phyloP scores from a whole-genome alignment of 2,797 vertebrate species.

The Sebastes melanostomus region DNA sequence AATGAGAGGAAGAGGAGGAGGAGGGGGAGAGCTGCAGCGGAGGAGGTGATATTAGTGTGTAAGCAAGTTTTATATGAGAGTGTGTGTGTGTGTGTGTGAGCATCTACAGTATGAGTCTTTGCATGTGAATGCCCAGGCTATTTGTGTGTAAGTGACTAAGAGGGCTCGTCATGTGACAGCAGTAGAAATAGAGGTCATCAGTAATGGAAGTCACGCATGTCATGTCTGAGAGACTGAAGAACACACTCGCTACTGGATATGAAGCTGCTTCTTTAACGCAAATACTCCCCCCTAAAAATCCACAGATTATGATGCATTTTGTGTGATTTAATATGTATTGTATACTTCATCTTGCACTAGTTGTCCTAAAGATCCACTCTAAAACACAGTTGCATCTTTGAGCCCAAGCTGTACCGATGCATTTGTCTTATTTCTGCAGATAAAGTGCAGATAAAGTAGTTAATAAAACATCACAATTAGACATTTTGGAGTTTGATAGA shows the following conservation, averaged over 20 bases:
- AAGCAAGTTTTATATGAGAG: background rate
- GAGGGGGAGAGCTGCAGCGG: background rate
- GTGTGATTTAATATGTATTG: background rate
- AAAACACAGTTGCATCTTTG: background rate
- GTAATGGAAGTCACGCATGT: constrained; percentile 28
- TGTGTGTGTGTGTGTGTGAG: background rate
- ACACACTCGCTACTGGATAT: background rate
- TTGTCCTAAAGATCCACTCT: background rate
- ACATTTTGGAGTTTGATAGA: too few relatives aligned
- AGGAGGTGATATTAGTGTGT: background rate
- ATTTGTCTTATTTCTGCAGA: background rate
- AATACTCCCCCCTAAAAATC: background rate
- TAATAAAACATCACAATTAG: background rate
- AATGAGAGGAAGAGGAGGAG: constrained; percentile 24
- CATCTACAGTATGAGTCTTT: background rate
- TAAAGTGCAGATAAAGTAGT: background rate
- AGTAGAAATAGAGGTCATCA: constrained; percentile 22
- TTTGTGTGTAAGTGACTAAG: constrained; percentile 3
- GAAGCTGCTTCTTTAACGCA: background rate
- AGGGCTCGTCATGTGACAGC: constrained; percentile 28
- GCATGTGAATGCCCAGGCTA: background rate
- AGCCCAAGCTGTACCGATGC: background rate
- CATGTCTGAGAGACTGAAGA: background rate
- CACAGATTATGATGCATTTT: background rate
- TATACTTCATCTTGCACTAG: background rate